Percentiles rank a stretch among this genome's conserved stretches.
Conservation (phyloP, 2,888 invertebrate species). For the Timema cristinae region DNA sequence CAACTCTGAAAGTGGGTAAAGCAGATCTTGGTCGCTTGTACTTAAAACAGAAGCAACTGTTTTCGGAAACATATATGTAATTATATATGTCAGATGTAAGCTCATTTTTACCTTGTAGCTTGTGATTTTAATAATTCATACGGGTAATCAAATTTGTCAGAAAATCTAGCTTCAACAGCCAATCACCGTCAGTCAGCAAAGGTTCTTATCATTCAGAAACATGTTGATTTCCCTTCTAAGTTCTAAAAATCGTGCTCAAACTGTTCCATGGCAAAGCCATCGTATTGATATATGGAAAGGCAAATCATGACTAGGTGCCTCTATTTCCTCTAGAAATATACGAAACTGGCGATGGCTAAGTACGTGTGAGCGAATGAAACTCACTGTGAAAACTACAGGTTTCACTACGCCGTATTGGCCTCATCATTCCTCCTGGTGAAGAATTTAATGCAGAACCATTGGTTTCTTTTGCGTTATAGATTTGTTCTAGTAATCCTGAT, state of each 20-base stretch:
- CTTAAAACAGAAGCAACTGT: background rate
- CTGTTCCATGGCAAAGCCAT: background rate
- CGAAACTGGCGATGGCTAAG: background rate
- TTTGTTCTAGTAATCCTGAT: background rate
- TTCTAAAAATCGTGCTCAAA: background rate
- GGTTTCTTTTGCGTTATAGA: background rate
- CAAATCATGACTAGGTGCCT: constrained; percentile 3
- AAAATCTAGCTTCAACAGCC: constrained; percentile 1
- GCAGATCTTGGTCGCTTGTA: background rate
- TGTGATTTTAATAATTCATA: background rate
- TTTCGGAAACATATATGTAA: background rate
- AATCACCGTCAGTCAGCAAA: background rate
- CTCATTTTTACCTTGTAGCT: background rate
- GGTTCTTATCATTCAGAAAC: background rate
- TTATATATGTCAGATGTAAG: background rate
- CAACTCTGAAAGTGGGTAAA: background rate
- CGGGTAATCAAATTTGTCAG: background rate
- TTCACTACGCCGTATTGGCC: background rate
- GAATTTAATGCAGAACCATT: background rate
- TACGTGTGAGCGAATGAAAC: background rate
- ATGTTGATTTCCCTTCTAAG: background rate
- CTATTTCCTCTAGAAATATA: background rate
- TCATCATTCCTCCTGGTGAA: background rate
- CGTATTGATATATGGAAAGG: background rate
- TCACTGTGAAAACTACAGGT: constrained; percentile 8